phyloP scores from a whole-genome alignment of 2,888 invertebrate genomes.

The Cheilosia scutellata region DNA sequence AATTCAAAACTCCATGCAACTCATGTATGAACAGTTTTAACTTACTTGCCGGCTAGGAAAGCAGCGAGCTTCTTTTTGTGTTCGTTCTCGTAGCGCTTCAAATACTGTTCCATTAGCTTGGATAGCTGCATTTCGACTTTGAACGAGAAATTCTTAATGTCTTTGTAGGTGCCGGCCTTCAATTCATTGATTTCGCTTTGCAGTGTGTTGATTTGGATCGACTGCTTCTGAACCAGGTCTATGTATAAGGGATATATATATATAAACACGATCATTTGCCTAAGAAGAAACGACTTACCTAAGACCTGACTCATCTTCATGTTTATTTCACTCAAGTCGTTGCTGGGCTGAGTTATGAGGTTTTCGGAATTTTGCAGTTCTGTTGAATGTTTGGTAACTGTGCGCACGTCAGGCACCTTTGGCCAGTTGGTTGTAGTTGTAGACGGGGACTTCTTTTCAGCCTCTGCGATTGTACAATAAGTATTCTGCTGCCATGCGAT shows the following conservation, averaged over 20 bases:
- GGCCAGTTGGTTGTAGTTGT: constrained; percentile 78
- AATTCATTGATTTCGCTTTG: constrained; percentile 83
- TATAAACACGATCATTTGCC: background rate
- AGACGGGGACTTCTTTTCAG: constrained; percentile 65
- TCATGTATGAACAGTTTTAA: background rate
- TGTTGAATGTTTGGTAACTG: constrained; percentile 81
- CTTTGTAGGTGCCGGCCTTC: constrained; percentile 79
- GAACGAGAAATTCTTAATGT: constrained; percentile 80
- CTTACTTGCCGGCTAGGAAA: constrained; percentile 82
- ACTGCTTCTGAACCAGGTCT: constrained; percentile 85
- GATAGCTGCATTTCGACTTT: constrained; percentile 83
- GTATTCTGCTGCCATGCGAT: constrained; percentile 15
- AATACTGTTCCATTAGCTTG: constrained; percentile 83
- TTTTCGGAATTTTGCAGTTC: constrained; percentile 82
- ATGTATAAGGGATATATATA: constrained; percentile 14
- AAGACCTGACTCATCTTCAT: constrained; percentile 82
- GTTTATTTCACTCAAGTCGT: constrained; percentile 78
- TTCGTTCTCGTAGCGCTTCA: constrained; percentile 83
- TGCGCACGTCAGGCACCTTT: constrained; percentile 80
- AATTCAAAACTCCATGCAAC: background rate
- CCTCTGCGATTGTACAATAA: constrained; percentile 60
- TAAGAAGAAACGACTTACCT: constrained; percentile 77
- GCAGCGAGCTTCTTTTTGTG: constrained; percentile 82
- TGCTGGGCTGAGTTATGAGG: constrained; percentile 81
- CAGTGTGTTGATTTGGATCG: constrained; percentile 84